phyloP scores from a whole-genome alignment of 2,113 vertebrate genomes.

The Boleophthalmus pectinirostris region DNA sequence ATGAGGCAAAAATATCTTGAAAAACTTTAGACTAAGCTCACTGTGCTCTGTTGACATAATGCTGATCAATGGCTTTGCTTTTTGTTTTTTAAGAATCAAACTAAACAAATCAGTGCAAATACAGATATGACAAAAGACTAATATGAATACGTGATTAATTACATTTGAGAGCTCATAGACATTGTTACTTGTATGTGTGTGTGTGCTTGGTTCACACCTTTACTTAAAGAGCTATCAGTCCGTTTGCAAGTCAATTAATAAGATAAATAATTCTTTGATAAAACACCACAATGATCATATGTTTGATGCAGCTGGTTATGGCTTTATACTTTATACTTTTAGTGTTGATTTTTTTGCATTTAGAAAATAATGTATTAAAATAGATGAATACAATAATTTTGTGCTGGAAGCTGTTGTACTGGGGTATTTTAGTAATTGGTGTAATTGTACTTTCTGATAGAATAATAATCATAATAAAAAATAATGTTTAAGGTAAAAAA shows the following conservation, averaged over 20 bases:
- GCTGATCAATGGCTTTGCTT: conserved; percentile 9
- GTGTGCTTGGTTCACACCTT: background rate
- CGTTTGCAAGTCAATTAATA: too few relatives aligned
- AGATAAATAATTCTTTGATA: background rate
- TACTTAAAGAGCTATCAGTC: too few relatives aligned
- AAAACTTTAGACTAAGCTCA: conserved; percentile 12
- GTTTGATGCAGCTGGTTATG: background rate
- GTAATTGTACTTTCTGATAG: too few relatives aligned
- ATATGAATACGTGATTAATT: too few relatives aligned
- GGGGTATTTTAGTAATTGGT: background rate
- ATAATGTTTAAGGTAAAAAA: too few relatives aligned
- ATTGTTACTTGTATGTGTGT: background rate
- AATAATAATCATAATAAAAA: too few relatives aligned
- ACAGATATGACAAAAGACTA: too few relatives aligned
- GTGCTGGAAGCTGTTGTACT: too few relatives aligned
- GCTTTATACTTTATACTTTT: background rate
- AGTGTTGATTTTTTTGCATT: background rate
- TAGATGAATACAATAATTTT: too few relatives aligned
- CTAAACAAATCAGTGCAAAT: conserved; percentile 7
- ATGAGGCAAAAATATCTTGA: conserved; percentile 15
- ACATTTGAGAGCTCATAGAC: too few relatives aligned
- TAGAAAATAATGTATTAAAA: too few relatives aligned
- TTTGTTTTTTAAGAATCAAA: conserved; percentile 5
- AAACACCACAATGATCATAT: background rate
- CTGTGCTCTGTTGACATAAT: conserved; percentile 4